These are phyloP conservation scores for Catostomus latipinnis DNA, from an alignment of 2,797 vertebrate species.

Conservation along the genomic window DNA sequence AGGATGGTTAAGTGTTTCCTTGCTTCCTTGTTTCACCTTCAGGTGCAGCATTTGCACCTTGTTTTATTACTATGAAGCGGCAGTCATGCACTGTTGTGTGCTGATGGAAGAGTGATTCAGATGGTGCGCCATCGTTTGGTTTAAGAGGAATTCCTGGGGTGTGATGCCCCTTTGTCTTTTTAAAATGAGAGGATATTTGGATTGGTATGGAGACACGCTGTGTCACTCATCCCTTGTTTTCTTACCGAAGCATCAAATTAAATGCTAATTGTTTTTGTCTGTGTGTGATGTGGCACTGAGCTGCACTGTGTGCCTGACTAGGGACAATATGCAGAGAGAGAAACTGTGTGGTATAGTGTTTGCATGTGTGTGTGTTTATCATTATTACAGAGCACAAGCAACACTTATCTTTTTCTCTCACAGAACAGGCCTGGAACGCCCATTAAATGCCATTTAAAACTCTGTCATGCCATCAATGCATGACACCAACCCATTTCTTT, in stretches of 20 bases:
- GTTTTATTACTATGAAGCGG: constrained; percentile 17
- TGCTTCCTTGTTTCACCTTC: background rate
- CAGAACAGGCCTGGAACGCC: constrained; percentile 46
- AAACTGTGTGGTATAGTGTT: background rate
- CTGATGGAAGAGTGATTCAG: background rate
- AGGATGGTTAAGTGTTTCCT: constrained; percentile 47
- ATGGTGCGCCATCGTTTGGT: too few species aligned
- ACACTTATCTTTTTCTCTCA: constrained; percentile 45
- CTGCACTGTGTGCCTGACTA: constrained; percentile 15
- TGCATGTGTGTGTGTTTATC: background rate
- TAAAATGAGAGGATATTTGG: constrained; percentile 30
- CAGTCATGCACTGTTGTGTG: constrained; percentile 2
- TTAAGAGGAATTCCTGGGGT: constrained; percentile 10
- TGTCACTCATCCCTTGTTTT: constrained; percentile 36
- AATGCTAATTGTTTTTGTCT: constrained; percentile 54
- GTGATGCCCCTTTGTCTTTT: constrained; percentile 2
- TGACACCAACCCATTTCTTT: constrained; percentile 52
- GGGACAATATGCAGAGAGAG: background rate
- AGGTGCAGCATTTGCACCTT: background rate
- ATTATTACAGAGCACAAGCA: constrained; percentile 11
- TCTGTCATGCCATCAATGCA: constrained; percentile 51
- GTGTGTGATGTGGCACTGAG: constrained; percentile 32
- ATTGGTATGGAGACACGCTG: constrained; percentile 11
- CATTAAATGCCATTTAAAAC: constrained; percentile 60
- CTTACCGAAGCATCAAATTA: constrained; percentile 40